phyloP scores from a whole-genome alignment of 2,113 vertebrate species.

The Tringa solitaria region DNA sequence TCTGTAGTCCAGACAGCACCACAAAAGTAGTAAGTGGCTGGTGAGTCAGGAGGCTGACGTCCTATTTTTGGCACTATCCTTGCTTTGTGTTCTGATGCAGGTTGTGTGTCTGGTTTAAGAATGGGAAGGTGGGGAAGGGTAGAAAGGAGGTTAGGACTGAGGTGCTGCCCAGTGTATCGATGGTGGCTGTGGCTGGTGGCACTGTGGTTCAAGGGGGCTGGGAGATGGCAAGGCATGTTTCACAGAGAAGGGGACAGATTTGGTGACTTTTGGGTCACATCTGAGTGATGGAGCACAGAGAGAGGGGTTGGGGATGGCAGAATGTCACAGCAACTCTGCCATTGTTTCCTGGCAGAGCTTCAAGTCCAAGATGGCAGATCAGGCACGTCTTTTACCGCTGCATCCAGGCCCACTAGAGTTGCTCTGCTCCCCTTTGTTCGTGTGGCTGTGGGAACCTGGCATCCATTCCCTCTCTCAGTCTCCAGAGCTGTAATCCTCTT shows the following conservation, averaged over 20 bases:
- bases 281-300: not conserved
- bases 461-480: not conserved
- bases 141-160: not conserved
- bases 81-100: not conserved
- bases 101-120: not conserved
- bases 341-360: not conserved
- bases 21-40: not conserved
- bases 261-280: not conserved
- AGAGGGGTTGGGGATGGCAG: not conserved
- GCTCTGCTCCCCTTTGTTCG: not conserved
- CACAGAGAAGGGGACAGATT: not conserved
- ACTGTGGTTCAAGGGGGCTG: not conserved
- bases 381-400: not conserved
- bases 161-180: not conserved
- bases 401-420: not conserved
- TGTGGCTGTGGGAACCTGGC: slow-evolving; percentile 15
- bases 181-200: not conserved
- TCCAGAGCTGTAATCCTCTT: not conserved
- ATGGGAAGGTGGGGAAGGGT: not conserved
- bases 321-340: not conserved
- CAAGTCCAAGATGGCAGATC: not conserved
- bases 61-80: not conserved
- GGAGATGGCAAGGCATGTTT: not conserved
- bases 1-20: not conserved
- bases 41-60: not conserved